A percentile compares a stretch with the other conserved stretches of the same genome.
Conservation (phyloP, 2,888 invertebrate genomes). For the Phortica okadai region DNA sequence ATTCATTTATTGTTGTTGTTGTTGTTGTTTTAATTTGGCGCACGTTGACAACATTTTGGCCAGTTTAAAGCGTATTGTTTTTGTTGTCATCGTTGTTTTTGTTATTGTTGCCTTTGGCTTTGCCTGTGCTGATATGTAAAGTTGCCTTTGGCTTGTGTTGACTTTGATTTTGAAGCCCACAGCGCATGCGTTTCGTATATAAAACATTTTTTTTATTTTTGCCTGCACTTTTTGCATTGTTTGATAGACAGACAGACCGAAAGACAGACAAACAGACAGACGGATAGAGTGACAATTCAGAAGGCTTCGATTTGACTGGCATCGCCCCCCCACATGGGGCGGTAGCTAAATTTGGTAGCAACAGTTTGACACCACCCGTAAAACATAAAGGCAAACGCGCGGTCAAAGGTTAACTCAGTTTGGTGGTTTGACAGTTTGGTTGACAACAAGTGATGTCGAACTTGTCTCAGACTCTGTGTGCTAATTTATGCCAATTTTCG, state of each 20-base stretch:
- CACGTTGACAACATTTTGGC: slow-evolving; percentile 50
- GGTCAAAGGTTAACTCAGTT: slow-evolving; percentile 13
- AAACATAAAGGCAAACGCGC: neutral
- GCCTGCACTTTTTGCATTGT: neutral
- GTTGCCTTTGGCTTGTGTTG: slow-evolving; percentile 41
- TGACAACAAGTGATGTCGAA: slow-evolving; percentile 31
- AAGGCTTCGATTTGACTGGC: slow-evolving; percentile 9
- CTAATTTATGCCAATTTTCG: slow-evolving; percentile 10
- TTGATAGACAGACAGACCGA: neutral
- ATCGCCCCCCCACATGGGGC: slow-evolving; percentile 3
- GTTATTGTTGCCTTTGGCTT: slow-evolving; percentile 41
- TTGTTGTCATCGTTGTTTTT: slow-evolving; percentile 32
- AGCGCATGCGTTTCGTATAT: neutral
- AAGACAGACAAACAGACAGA: neutral
- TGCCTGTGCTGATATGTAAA: slow-evolving; percentile 8
- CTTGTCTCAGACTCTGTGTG: neutral
- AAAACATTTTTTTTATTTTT: neutral
- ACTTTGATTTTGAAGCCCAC: slow-evolving; percentile 40
- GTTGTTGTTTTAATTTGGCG: slow-evolving; percentile 50
- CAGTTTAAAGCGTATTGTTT: neutral
- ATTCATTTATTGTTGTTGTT: slow-evolving; percentile 40
- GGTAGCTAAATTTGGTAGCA: slow-evolving; percentile 26
- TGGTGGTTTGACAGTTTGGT: neutral
- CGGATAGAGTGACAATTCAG: slow-evolving; percentile 8
- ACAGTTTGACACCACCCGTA: neutral